Conservation (phyloP, 2,113 vertebrate genomes). For the Salvelinus alpinus region DNA sequence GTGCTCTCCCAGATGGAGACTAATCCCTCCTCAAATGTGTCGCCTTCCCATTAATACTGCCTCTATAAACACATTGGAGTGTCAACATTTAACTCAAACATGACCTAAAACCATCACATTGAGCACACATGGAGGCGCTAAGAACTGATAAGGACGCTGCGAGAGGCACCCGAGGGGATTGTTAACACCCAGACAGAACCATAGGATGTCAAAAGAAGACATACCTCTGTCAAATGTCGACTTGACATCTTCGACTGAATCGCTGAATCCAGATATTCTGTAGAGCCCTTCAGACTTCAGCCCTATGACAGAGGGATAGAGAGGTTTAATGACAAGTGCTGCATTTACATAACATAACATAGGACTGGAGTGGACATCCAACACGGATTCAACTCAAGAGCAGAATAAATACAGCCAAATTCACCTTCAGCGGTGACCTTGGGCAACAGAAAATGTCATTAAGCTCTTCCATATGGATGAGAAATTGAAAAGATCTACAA, state of each 20-base stretch:
- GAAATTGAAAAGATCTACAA: slow-evolving; percentile 49
- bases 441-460: slow-evolving; percentile 49
- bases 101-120: not conserved
- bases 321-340: slow-evolving; percentile 27
- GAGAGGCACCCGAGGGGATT: not conserved
- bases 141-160: slow-evolving; percentile 5
- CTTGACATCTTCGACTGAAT: slow-evolving; percentile 98
- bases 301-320: slow-evolving; percentile 68
- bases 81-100: slow-evolving; percentile 1
- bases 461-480: slow-evolving; percentile 52
- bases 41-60: slow-evolving; percentile 47
- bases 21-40: slow-evolving; percentile 54
- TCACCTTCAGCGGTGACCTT: slow-evolving; percentile 11
- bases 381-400: not conserved
- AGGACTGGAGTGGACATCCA: slow-evolving; percentile 8
- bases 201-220: slow-evolving; percentile 4
- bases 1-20: slow-evolving; percentile 39
- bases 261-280: slow-evolving; percentile 97
- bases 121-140: slow-evolving; percentile 26
- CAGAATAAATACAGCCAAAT: slow-evolving; percentile 35
- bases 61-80: slow-evolving; percentile 20
- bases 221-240: slow-evolving; percentile 97
- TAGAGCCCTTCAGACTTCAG: slow-evolving; percentile 97
- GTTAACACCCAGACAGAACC: not conserved
- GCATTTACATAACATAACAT: slow-evolving; percentile 29